Base-by-base conservation (phyloP, 2,113 vertebrate species). In the Mus pahari region DNA sequence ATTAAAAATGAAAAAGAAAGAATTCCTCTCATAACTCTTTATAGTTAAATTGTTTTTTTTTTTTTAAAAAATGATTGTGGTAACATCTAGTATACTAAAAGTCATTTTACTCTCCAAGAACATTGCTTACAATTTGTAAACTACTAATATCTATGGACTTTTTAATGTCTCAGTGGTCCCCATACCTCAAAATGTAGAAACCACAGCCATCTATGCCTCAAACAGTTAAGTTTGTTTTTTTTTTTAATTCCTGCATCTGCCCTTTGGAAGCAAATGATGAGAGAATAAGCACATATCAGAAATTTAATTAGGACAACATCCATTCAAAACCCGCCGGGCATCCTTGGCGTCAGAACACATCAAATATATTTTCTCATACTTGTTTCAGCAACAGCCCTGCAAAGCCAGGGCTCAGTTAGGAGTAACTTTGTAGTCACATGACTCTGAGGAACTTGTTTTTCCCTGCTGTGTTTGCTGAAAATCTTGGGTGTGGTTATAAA, bases 231-330 rank as follows among this genome's bases (percentile, higher is more conserved):
- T 55, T 55, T 39, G 70, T 90, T 86, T 86, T 66, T 60, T 77
- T 86, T 77, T 78, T 42, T n/a, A n/a, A n/a, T n/a, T 17, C 12
- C 22, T 48, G 28, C 33, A 28, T 39, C 58, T 86, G 36, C 53
- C 53, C 93, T 95, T 94, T 81, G 48, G 89, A 95, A 97, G 71
- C 42, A 95, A 93, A 82, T 86, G 53, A 77, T 90, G 70, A 90
- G 42, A 73, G 95, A 86, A 90, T 36, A 93, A 86, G 5, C 11
- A 94, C 79, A n/a, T 91, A 86, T 39, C 55, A 92, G 83, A 91
- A 94, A 94, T 96, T 95, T 93, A 95, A 95, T 96, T 86, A 93
- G 93, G 60, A 82, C 39, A 66, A 1, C 55, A 96, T 92, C 71
- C 50, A 78, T 66, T 45, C 33, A 3, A 16, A 95, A 84, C 36